Evolutionary conservation across 2,888 invertebrate genomes (phyloP).

Genomic region (Nephrotoma guestfalica): DNA sequence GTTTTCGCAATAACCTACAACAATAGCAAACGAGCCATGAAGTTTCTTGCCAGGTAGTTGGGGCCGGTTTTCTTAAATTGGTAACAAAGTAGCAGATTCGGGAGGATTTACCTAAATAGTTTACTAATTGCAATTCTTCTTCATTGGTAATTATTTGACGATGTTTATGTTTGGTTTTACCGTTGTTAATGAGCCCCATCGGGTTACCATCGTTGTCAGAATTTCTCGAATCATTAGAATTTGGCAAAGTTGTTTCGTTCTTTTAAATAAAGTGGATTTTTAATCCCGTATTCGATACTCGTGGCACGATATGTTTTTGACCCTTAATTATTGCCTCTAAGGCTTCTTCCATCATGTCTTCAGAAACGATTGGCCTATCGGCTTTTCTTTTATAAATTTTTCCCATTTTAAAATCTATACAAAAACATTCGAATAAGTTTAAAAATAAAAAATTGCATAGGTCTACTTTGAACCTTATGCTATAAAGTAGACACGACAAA

Average conservation of each 20-base stretch:
- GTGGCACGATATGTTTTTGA: not conserved
- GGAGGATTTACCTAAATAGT: not conserved
- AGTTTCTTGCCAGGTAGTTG: no score
- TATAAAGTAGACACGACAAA: no score
- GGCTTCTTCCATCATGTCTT: not conserved
- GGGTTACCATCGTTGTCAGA: not conserved
- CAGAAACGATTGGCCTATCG: not conserved
- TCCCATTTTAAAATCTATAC: not conserved
- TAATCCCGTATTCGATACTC: not conserved
- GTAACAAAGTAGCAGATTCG: no score
- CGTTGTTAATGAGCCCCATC: no score
- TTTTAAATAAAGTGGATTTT: not conserved
- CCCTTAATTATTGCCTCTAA: not conserved
- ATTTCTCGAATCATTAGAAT: not conserved
- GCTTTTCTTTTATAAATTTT: not conserved
- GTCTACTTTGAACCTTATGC: no score
- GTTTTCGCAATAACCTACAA: conserved; percentile 10
- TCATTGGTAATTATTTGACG: not conserved
- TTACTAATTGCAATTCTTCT: not conserved
- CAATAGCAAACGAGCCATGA: not conserved
- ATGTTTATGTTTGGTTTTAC: not conserved
- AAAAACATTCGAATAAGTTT: not conserved
- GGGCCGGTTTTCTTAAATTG: no score
- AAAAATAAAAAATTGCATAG: not conserved
- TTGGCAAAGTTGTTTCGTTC: not conserved